Base-by-base conservation (phyloP, 2,113 vertebrate species). In the Lathamus discolor region DNA sequence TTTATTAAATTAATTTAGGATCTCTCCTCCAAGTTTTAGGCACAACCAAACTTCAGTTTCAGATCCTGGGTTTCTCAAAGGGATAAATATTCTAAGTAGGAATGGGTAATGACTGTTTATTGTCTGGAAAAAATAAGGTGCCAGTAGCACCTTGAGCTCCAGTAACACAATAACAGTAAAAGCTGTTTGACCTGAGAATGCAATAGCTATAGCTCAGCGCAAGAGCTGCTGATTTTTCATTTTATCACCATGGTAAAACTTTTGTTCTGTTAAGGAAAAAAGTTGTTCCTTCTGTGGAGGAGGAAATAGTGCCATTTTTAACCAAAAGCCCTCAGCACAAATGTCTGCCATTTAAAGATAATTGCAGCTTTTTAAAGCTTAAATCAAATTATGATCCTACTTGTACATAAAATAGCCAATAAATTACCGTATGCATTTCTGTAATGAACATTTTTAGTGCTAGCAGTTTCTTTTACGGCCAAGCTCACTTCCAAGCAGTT, bases 381-480 rank as follows among this genome's bases (percentile, higher is more conserved):
- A 95, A 96, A 93, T 91, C 69, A 87, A 95, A 88, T 64, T 0
- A 76, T 69, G 90, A 83, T 84, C 64, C 78, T 76, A 46, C 88
- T 89, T 72, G 54, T 29, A 84, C 59, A 90, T 86, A 90, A 95
- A 96, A 94, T 54, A 93, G 79, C 63, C 74, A 86, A 81, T 92
- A 95, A 95, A 93, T 96, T 74, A 92, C 37, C 46, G 59, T 92
- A 48, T 90, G 67, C 83, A 68, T 93, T 93, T 92, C 92, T 80
- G 90, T 95, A 88, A 93, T 93, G 94, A 97, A 93, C 7, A 2
- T 29, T 93, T 97, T 95, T 90, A 95, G 83, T 86, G 79, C 46
- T 59, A 59, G 66, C 49, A 68, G 75, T 86, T 92, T 88, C 82
- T 83, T 92, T 90, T 90, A 84, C 49, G 77, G 88, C 73, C 79